Evolutionary conservation across 2,113 vertebrate genomes (phyloP).

Genomic region (Passer domesticus): DNA sequence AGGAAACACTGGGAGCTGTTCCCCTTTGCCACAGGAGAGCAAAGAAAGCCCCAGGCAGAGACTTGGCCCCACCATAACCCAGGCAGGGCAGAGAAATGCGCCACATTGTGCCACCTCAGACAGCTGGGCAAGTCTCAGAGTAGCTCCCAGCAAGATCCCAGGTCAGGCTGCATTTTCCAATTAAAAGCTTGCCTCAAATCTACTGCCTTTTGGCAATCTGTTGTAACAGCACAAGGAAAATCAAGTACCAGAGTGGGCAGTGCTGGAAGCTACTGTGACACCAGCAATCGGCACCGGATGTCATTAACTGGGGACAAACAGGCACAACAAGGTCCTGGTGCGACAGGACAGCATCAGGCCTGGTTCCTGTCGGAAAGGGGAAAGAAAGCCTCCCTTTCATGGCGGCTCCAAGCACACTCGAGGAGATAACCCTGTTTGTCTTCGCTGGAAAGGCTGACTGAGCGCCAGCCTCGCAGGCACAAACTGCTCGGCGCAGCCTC

Average conservation of each 20-base stretch:
- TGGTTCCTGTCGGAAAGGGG: not conserved
- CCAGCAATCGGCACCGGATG: not conserved
- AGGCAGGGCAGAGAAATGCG: not conserved
- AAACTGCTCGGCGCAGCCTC: not conserved
- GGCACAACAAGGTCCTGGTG: not conserved
- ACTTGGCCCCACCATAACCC: not conserved
- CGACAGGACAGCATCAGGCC: not conserved
- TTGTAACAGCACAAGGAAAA: not conserved
- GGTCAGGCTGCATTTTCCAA: not conserved
- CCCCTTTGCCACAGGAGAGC: not conserved
- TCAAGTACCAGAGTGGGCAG: not conserved
- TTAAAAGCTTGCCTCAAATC: not conserved
- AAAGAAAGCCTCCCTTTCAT: not conserved
- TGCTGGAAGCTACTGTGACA: not conserved
- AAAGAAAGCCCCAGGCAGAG: not conserved
- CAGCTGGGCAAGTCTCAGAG: not conserved
- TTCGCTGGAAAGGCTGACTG: not conserved
- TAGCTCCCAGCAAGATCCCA: not conserved
- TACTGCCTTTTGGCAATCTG: not conserved
- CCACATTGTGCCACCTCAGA: not conserved
- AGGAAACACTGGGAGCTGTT: not conserved
- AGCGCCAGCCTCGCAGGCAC: accelerated
- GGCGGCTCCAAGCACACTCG: not conserved
- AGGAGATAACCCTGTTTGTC: slow-evolving; percentile 21
- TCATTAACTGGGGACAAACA: not conserved